Percentiles rank a stretch among this genome's conserved stretches.
Evolutionary conservation across 1,140 invertebrate species (phyloP).

Genomic region (Drosophila tsacasi): DNA sequence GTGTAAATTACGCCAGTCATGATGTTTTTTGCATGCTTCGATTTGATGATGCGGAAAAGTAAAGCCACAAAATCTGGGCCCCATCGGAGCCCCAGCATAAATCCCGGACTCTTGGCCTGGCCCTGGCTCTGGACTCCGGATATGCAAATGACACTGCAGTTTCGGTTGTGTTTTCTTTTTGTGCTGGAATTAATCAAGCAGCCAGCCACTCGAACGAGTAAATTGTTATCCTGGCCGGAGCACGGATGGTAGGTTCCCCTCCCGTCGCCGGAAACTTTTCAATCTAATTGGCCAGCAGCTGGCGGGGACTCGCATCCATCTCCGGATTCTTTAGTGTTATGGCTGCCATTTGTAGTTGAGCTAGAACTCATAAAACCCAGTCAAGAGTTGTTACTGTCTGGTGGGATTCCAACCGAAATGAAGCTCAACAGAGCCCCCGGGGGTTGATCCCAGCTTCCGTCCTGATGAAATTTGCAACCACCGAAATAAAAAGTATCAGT

Average conservation of each 20-base stretch:
- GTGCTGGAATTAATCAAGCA: constrained; percentile 45
- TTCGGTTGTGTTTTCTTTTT: constrained; percentile 22
- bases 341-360: constrained; percentile 73
- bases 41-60: constrained; percentile 81
- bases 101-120: constrained; percentile 28
- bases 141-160: constrained; percentile 79
- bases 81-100: constrained; percentile 42
- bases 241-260: neutral
- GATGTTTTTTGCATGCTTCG: constrained; percentile 60
- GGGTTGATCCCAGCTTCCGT: constrained; percentile 22
- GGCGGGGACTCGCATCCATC: constrained; percentile 42
- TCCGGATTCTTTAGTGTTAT: constrained; percentile 74
- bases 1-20: constrained; percentile 80
- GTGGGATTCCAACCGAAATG: constrained; percentile 41
- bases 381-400: constrained; percentile 62
- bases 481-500: constrained; percentile 63
- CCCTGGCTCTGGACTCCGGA: constrained; percentile 29
- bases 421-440: constrained; percentile 23
- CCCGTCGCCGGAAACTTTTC: constrained; percentile 52
- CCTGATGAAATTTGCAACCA: constrained; percentile 77
- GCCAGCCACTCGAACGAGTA: constrained; percentile 45
- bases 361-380: constrained; percentile 79
- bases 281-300: constrained; percentile 72
- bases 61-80: constrained; percentile 66
- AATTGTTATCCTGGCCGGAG: constrained; percentile 38